A percentile compares a stretch with the other conserved stretches of the same genome.
These are phyloP conservation scores for Deilephila porcellus DNA, from an alignment of 2,888 invertebrate genomes.

Conservation along the genomic window DNA sequence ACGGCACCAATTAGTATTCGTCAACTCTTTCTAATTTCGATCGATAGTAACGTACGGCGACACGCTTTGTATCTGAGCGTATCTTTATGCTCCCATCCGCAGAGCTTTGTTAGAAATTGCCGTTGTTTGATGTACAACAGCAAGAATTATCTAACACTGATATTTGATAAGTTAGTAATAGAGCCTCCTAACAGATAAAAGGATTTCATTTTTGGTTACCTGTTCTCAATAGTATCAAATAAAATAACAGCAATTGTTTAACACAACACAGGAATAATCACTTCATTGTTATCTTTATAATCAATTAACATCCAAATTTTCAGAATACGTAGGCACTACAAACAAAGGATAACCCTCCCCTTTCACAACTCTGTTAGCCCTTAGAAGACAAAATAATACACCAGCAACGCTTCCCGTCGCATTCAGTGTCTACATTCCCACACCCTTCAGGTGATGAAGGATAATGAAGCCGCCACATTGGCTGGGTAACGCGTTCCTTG, in stretches of 20 bases:
- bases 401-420: not conserved
- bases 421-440: not conserved
- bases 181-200: not conserved
- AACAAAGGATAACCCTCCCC: not conserved
- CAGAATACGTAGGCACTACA: not conserved
- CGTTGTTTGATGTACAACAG: not conserved
- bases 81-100: not conserved
- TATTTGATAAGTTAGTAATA: not conserved
- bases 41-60: slow-evolving; percentile 1
- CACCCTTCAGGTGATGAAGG: not conserved
- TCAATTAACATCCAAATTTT: no score
- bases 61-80: not conserved
- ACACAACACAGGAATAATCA: no score
- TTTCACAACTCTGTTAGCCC: not conserved
- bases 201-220: not conserved
- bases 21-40: slow-evolving; percentile 6
- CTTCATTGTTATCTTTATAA: no score
- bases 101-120: not conserved
- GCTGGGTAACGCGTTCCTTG: not conserved
- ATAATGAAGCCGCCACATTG: not conserved
- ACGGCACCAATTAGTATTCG: slow-evolving; percentile 3
- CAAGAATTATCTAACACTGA: not conserved
- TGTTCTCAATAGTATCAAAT: not conserved
- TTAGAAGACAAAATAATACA: not conserved
- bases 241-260: not conserved